Evolutionary conservation across 1,140 invertebrate species (phyloP), one percentile per base, ranked within the genome.

Genomic region (Drosophila suzukii): DNA sequence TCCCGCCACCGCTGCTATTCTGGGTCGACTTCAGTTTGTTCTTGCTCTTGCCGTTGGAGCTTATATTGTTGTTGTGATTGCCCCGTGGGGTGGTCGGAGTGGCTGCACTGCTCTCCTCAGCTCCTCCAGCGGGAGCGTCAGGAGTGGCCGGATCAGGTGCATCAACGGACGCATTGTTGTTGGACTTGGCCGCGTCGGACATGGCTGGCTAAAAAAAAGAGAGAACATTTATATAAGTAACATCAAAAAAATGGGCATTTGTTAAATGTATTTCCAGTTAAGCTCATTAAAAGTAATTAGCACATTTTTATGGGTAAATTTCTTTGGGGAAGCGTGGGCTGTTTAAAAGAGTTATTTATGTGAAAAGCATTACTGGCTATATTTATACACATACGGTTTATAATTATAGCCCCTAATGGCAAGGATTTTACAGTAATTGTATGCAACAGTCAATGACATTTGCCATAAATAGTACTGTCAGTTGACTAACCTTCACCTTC

Each of bases 21-120:
- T 90, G 84, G 27, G 83, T 74, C 6, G 90, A 91, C 75, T 91
- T 92, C 20, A 91, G 53, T 68, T 90, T 91, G 55, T 66, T 76
- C 63, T 62, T 77, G 24, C 62, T 50, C 27, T 58, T 72, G 79
- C 43, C 32, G 49, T 51, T 51, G 30, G 49, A 27, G 53, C 65
- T 65, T 39, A 72, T 70, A 58, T 86, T 86, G 57, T 84, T 84
- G 43, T 83, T 86, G 59, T 79, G 82, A 68, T 88, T 86, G 51
- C 51, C 66, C 34, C 55, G 71, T 2, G 75, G 59, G n/a, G 67
- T 55, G 11, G 71, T 58, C 0, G 82, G 43, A 27, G 58, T 38
- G 12, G 15, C 60, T 11, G 66, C 66, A 13, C 50, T 74, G 38
- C 6, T 50, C 13, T 62, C 68, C 13, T 24, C 49, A n/a, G 41